Evolutionary conservation across 2,797 vertebrate genomes (phyloP).

Genomic region (Macropus fuliginosus): DNA sequence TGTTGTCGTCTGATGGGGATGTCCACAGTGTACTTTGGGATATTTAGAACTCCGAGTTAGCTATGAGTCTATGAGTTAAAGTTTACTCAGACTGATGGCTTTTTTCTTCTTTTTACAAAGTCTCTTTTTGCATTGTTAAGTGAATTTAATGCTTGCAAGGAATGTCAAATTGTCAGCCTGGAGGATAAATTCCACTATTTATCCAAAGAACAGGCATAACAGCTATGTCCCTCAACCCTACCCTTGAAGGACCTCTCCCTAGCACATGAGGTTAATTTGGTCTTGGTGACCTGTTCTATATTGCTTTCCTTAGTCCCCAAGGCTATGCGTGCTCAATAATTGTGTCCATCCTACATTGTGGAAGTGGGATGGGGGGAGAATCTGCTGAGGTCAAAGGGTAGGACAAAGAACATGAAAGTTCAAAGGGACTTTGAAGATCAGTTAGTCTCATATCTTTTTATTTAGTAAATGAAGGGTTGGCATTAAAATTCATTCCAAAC

Average conservation of each 20-base stretch:
- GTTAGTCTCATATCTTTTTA: neutral
- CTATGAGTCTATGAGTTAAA: neutral
- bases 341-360: neutral
- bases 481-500: neutral
- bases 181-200: constrained; percentile 49
- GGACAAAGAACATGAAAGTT: neutral
- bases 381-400: neutral
- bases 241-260: constrained; percentile 52
- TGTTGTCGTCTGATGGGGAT: neutral
- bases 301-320: neutral
- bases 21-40: neutral
- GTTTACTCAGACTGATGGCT: constrained; percentile 7
- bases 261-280: neutral
- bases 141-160: constrained; percentile 57
- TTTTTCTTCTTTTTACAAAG: constrained; percentile 12
- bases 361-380: neutral
- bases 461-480: neutral
- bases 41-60: neutral
- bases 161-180: constrained; percentile 56
- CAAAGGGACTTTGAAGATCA: neutral
- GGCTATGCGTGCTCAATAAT: neutral
- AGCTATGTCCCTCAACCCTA: constrained; percentile 4
- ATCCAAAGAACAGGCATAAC: constrained; percentile 50
- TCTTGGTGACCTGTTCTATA: neutral
- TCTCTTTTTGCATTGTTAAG: constrained; percentile 42